Evolutionary conservation across 2,113 vertebrate species (phyloP).

Genomic region (Cairina moschata): DNA sequence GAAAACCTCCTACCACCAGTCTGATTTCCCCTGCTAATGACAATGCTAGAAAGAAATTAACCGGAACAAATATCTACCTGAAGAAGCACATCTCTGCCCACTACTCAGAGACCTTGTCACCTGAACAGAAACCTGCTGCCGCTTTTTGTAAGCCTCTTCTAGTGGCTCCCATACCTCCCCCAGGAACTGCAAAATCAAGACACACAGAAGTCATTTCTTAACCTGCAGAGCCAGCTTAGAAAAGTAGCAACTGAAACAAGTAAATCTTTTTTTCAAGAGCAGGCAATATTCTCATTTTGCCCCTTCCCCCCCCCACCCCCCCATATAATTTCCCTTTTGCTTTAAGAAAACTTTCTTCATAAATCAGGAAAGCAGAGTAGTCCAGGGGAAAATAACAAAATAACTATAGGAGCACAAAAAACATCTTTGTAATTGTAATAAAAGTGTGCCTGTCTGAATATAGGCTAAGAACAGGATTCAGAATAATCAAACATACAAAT

Average conservation of each 20-base stretch:
- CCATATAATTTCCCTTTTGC: not conserved
- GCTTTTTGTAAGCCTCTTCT: not conserved
- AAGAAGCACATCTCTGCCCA: not conserved
- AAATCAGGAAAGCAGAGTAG: not conserved
- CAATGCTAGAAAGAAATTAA: not conserved
- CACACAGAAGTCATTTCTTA: not conserved
- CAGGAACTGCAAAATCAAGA: not conserved
- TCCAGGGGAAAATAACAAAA: not conserved
- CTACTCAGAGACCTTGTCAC: not conserved
- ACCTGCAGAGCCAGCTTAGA: not conserved
- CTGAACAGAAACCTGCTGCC: accelerated
- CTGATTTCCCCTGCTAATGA: not conserved
- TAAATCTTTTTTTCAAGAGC: not conserved
- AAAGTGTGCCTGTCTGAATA: not conserved
- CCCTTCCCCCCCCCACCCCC: not conserved
- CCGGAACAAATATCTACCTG: not conserved
- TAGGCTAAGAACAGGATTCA: not conserved
- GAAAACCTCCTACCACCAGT: not conserved
- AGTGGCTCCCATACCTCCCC: not conserved
- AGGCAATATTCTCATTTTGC: not conserved
- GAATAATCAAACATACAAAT: accelerated
- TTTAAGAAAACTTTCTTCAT: not conserved
- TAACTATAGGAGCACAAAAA: not conserved
- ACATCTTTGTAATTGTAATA: not conserved
- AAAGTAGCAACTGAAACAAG: not conserved